phyloP scores from a whole-genome alignment of 2,888 invertebrate genomes.

The Adelphocoris suturalis region DNA sequence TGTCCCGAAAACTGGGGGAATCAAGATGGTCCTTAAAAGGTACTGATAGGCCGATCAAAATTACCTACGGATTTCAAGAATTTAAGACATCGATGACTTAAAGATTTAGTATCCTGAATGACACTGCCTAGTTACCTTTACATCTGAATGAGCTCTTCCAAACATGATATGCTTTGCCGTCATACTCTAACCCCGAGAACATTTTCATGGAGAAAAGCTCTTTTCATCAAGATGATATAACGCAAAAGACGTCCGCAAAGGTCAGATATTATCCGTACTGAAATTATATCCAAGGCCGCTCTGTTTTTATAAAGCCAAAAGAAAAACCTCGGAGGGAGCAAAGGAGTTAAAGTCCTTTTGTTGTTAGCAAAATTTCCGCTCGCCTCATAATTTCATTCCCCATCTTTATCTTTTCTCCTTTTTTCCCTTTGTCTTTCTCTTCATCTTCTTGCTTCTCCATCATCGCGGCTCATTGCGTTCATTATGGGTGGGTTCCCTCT shows the following conservation, averaged over 20 bases:
- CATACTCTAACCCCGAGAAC: no score
- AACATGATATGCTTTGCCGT: no score
- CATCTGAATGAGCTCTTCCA: no score
- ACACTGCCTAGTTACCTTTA: no score
- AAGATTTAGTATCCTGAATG: no score
- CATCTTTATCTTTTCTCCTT: constrained; percentile 22
- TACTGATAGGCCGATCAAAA: no score
- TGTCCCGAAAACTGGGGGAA: no score
- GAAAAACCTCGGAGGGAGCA: background rate
- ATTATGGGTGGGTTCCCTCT: constrained; percentile 49
- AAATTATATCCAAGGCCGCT: background rate
- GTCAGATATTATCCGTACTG: background rate
- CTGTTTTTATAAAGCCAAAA: background rate
- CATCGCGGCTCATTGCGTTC: constrained; percentile 66
- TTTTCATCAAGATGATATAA: background rate
- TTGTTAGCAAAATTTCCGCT: background rate
- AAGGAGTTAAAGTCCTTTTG: background rate
- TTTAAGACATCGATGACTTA: no score
- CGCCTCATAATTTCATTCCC: constrained; percentile 10
- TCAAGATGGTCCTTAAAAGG: no score
- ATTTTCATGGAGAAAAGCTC: background rate
- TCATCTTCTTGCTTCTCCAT: constrained; percentile 39
- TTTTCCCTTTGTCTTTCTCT: background rate
- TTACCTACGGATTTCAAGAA: no score
- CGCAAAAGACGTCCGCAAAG: background rate